Evolutionary conservation across 1,140 invertebrate genomes (phyloP).

Genomic region (Drosophila rhopaloa): DNA sequence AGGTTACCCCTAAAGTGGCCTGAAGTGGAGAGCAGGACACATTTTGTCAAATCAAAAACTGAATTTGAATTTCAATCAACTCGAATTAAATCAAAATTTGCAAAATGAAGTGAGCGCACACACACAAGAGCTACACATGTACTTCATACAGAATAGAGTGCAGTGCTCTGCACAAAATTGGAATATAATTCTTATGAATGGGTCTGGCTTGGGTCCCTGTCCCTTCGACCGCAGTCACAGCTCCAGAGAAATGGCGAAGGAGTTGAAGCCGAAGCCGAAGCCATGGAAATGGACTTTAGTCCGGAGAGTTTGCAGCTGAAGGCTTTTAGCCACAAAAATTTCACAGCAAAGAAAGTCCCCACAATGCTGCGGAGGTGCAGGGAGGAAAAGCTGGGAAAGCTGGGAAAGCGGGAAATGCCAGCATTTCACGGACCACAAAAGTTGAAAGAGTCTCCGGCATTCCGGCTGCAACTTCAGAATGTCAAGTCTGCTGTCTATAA

Average conservation of each 20-base stretch:
- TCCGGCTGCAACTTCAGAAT: constrained; percentile 34
- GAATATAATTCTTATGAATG: constrained; percentile 77
- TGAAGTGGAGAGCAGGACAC: constrained; percentile 28
- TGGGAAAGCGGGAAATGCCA: constrained; percentile 12
- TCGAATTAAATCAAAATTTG: constrained; percentile 78
- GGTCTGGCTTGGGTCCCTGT: constrained; percentile 13
- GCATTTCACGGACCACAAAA: constrained; percentile 60
- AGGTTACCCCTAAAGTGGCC: neutral
- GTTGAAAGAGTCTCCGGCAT: constrained; percentile 55
- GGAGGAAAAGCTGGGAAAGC: neutral
- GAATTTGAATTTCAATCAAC: constrained; percentile 78
- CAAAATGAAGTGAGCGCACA: constrained; percentile 62
- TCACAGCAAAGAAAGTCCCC: constrained; percentile 38
- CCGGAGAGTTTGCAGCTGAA: constrained; percentile 24
- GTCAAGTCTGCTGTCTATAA: constrained; percentile 53
- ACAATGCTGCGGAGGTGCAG: constrained; percentile 17
- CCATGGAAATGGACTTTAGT: constrained; percentile 7
- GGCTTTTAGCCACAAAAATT: constrained; percentile 62
- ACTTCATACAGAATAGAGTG: constrained; percentile 7
- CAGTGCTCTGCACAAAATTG: constrained; percentile 57
- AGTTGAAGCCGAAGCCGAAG: neutral
- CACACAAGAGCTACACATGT: constrained; percentile 3
- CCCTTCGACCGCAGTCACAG: constrained; percentile 49
- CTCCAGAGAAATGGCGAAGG: constrained; percentile 7
- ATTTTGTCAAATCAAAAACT: constrained; percentile 74